Percentiles rank a stretch among this genome's conserved stretches.
phyloP scores from a whole-genome alignment of 2,888 invertebrate species.

The Petrophora chlorosata region DNA sequence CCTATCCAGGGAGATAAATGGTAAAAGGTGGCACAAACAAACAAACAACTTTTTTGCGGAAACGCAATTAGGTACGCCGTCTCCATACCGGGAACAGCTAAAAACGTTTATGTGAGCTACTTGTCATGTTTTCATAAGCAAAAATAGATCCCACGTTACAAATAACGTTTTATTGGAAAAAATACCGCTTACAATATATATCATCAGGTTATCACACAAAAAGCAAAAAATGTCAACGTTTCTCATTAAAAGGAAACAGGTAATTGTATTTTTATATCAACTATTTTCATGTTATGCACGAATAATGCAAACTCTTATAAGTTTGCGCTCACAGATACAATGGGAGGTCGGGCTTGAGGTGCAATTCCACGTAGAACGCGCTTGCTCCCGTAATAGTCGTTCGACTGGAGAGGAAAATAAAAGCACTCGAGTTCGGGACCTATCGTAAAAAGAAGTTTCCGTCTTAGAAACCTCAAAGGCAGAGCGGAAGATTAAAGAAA shows the following conservation, averaged over 20 bases:
- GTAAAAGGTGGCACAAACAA: too few relatives aligned
- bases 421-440: constrained; percentile 50
- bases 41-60: too few relatives aligned
- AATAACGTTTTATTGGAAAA: too few relatives aligned
- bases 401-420: constrained; percentile 50
- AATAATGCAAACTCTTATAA: constrained; percentile 16
- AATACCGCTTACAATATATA: background rate
- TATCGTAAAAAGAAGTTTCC: constrained; percentile 63
- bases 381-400: constrained; percentile 38
- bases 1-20: too few relatives aligned
- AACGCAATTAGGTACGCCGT: too few relatives aligned
- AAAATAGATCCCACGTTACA: too few relatives aligned
- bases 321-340: constrained; percentile 24
- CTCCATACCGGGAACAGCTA: too few relatives aligned
- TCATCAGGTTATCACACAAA: background rate
- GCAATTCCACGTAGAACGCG: constrained; percentile 14
- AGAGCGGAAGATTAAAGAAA: constrained; percentile 68
- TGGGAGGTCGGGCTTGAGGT: constrained; percentile 8
- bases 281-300: constrained; percentile 32
- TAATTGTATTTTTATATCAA: constrained; percentile 27
- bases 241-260: background rate
- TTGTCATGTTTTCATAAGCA: too few relatives aligned
- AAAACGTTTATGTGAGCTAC: too few relatives aligned
- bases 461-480: constrained; percentile 71
- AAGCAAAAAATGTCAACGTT: background rate